Evolutionary conservation across 2,797 vertebrate genomes (phyloP), one percentile per base, ranked within the genome.

Genomic region (Knipowitschia caucasica): DNA sequence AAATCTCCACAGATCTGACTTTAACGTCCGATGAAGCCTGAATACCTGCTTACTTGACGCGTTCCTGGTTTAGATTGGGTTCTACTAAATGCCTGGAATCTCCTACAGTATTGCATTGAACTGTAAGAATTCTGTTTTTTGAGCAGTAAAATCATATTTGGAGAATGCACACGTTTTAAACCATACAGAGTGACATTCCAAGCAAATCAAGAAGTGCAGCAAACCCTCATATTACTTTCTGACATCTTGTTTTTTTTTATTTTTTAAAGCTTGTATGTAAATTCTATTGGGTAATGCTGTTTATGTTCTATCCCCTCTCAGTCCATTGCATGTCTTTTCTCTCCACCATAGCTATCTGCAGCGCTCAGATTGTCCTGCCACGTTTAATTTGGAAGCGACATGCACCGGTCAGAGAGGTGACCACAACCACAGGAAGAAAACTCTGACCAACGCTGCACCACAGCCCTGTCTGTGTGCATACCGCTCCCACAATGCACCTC

Each of bases 301-400:
- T 38, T 9, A 18, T 18, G 7, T 38, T 18, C 35, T 38, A 15
- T 14, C 3, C 15, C 3, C 4, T 17, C 7, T 20, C 8, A 18
- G n/a, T 17, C 30, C 12, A 4, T 3, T 17, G n/a, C 34, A 7
- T 7, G 34, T 15, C 2, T 7, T 17, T 36, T 33, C 14, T n/a
- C 17, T 7, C 34, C 15, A 17, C 15, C 4, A n/a, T 25, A 6
- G 4, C 11, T 24, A 7, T 35, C 9, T 30, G 44, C 24, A 55
- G 9, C 56, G 45, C 69, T 55, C 55, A 26, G 43, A 24, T 31
- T 25, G 34, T 12, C 31, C 69, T 85, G 85, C 89, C 86, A 87
- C 88, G 81, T 88, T 60, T 80, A 80, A 82, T 86, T 82, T 75
- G 67, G 66, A n/a, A 79, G 50, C 51, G 36, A 15, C 67, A 73